Conservation (phyloP, 2,113 vertebrate genomes). For the Neodontobutis hainanensis region DNA sequence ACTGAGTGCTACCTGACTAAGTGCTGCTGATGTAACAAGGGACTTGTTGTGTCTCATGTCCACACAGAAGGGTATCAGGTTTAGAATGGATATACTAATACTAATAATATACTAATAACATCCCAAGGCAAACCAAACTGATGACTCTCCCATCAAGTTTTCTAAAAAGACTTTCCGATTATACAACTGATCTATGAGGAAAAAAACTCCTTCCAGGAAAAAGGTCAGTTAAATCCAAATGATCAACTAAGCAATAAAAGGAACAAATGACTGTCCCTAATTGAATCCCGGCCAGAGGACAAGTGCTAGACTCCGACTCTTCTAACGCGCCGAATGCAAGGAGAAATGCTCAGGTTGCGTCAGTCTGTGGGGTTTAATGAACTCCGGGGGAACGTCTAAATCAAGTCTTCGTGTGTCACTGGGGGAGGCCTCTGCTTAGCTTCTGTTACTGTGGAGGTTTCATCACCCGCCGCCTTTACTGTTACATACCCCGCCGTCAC, state of each 20-base stretch:
- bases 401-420: conserved; percentile 47
- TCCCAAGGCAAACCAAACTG: background rate
- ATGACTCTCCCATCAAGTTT: background rate
- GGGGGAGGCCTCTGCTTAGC: conserved; percentile 6
- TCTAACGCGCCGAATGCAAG: conserved; percentile 30
- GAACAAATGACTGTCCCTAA: conserved; percentile 19
- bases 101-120: background rate
- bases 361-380: conserved; percentile 62
- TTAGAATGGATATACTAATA: background rate
- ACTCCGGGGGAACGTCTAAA: conserved; percentile 58
- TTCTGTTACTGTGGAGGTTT: conserved; percentile 51
- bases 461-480: conserved; percentile 60
- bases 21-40: too few species aligned
- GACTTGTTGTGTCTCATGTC: too few species aligned
- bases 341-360: conserved; percentile 66
- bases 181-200: conserved; percentile 23
- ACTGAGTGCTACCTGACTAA: too few species aligned
- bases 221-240: conserved; percentile 46
- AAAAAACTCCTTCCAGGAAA: conserved; percentile 11
- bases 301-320: conserved; percentile 4
- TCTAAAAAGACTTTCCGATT: conserved; percentile 1
- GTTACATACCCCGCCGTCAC: conserved; percentile 56
- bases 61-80: background rate
- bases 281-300: conserved; percentile 8
- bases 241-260: background rate